A percentile compares a stretch with the other conserved stretches of the same genome.
phyloP scores from a whole-genome alignment of 1,140 invertebrate genomes.

The Bombus cullumanus region DNA sequence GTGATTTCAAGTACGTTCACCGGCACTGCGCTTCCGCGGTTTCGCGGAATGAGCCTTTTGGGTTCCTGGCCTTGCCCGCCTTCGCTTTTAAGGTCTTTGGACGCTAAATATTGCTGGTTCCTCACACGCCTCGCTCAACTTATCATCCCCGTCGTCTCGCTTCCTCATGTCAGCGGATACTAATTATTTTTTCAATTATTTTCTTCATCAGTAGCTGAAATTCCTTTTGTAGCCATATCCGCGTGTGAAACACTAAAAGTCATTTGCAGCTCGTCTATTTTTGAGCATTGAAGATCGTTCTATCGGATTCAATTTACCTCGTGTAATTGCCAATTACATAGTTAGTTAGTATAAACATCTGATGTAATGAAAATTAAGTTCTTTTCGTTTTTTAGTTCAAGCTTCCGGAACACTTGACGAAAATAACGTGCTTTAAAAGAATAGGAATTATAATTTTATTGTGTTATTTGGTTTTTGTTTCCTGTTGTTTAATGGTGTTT shows the following conservation, averaged over 20 bases:
- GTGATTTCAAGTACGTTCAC: conserved; percentile 70
- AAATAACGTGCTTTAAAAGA: no score
- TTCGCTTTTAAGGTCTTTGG: conserved; percentile 18
- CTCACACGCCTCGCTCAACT: background rate
- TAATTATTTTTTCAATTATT: conserved; percentile 4
- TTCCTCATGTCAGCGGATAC: background rate
- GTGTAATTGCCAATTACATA: background rate
- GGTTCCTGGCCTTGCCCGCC: conserved; percentile 44
- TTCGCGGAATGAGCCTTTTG: conserved; percentile 45
- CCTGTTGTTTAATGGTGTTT: no score
- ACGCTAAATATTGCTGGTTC: background rate
- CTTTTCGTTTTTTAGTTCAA: background rate
- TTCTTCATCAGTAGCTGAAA: background rate
- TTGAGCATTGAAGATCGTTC: background rate
- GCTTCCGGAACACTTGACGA: background rate
- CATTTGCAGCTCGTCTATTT: no score
- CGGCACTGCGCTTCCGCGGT: conserved; percentile 62
- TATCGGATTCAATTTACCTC: background rate
- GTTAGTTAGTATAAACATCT: background rate
- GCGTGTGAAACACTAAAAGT: background rate
- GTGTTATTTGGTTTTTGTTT: no score
- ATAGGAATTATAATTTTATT: no score
- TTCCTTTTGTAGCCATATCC: background rate
- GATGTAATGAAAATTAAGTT: background rate
- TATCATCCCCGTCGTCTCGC: background rate